These are phyloP conservation scores for Protophormia terraenovae DNA, from an alignment of 2,888 invertebrate species.

Conservation along the genomic window DNA sequence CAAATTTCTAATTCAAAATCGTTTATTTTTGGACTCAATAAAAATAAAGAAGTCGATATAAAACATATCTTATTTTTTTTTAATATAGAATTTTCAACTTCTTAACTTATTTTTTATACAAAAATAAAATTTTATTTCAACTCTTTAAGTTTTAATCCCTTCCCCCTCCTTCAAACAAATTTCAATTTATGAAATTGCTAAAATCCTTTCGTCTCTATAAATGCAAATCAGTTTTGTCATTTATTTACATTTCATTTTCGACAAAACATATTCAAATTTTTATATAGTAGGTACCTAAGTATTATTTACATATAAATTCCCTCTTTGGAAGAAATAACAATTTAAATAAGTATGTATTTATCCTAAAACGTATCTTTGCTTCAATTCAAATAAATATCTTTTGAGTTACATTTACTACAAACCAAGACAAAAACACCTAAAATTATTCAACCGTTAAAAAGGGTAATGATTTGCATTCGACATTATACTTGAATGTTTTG, in stretches of 20 bases:
- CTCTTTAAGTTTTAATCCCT: too few relatives aligned
- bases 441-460: neutral
- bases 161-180: too few relatives aligned
- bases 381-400: neutral
- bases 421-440: neutral
- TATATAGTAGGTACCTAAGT: too few relatives aligned
- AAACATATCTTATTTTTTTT: too few relatives aligned
- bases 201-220: too few relatives aligned
- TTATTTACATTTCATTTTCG: neutral
- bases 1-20: too few relatives aligned
- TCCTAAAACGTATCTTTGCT: neutral
- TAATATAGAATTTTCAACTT: too few relatives aligned
- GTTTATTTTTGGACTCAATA: too few relatives aligned
- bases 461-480: constrained; percentile 9
- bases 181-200: too few relatives aligned
- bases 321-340: neutral
- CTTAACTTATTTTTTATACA: too few relatives aligned
- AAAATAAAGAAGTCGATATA: too few relatives aligned
- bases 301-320: neutral
- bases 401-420: neutral
- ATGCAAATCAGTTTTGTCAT: neutral
- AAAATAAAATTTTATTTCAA: too few relatives aligned
- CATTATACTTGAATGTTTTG: neutral
- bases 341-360: neutral
- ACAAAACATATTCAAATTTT: constrained; percentile 1